Percentiles rank a stretch among this genome's conserved stretches.
These are phyloP conservation scores for Alouatta palliata DNA, from an alignment of 2,113 vertebrate species.

Conservation along the genomic window DNA sequence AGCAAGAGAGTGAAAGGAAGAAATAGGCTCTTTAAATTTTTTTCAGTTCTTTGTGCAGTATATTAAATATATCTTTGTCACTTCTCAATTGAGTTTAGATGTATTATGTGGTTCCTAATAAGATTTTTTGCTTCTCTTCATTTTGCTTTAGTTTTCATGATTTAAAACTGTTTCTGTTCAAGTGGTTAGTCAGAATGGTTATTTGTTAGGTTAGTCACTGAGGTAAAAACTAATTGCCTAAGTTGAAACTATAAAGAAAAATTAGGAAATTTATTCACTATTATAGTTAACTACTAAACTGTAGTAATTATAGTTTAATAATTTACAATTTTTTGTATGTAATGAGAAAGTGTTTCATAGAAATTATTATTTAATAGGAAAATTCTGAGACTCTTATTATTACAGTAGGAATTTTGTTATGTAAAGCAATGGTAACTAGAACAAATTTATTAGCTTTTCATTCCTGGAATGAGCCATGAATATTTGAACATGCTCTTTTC, in stretches of 20 bases:
- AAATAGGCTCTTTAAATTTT: not conserved
- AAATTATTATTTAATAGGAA: slow-evolving; percentile 30
- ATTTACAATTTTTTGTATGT: not conserved
- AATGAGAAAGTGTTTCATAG: not conserved
- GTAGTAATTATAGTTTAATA: not conserved
- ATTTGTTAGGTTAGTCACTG: not conserved
- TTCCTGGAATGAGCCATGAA: not conserved
- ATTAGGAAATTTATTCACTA: not conserved
- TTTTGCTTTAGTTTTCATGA: not conserved
- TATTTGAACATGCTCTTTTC: not conserved
- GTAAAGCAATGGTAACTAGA: not conserved
- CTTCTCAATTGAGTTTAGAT: not conserved
- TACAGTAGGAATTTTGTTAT: not conserved
- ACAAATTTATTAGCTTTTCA: not conserved
- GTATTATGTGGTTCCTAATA: not conserved
- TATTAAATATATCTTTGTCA: not conserved
- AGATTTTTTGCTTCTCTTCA: not conserved
- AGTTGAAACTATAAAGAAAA: not conserved
- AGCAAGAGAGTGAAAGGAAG: not conserved
- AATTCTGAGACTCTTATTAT: not conserved
- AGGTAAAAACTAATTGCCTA: not conserved
- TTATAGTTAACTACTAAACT: not conserved
- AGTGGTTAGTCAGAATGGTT: not conserved
- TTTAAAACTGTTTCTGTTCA: not conserved
- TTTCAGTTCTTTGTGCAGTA: not conserved